Evolutionary conservation across 2,113 vertebrate genomes (phyloP), one percentile per base, ranked within the genome.

Genomic region (Platichthys flesus): DNA sequence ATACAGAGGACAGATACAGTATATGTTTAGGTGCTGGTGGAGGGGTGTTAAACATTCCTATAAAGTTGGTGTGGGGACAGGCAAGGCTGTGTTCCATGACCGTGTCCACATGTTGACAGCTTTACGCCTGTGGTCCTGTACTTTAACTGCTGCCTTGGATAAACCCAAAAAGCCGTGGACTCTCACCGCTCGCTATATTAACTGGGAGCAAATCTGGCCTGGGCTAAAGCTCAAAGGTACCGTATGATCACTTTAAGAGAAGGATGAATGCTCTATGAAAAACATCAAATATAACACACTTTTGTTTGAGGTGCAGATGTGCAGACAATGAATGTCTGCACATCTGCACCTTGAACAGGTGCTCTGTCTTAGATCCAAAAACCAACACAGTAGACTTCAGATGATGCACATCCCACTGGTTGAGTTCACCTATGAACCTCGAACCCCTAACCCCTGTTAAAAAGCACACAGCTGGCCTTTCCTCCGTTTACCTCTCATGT

Each of bases 61-160:
- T 86, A 88, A 88, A 89, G 88, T 88, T 80, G 75, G 75, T 85
- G 71, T 81, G 76, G 90, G 85, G 85, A 91, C 88, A 90, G 82
- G 83, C 73, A 9, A 83, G 69, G 77, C 83, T 85, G 78, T 89
- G 87, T 93, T 91, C 83, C 85, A 74, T 20, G 63, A 74, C 70
- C 15, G 37, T 76, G 85, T 90, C 88, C 85, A 82, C 88, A 89
- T 83, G 88, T 70, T 91, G 90, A 93, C 92, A 93, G 90, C 89
- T 93, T 92, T 93, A 93, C 59, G 85, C 85, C 78, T 88, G 90
- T 65, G 79, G 88, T 90, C 76, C 88, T 74, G 75, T 79, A 83
- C 82, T 91, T 85, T 84, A 86, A 90, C 80, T 81, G 85, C 88
- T 71, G 88, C 77, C 78, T 76, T 76, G 84, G 82, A 90, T 89